Evolutionary conservation across 2,888 invertebrate genomes (phyloP).

Genomic region (Atethmia centrago): DNA sequence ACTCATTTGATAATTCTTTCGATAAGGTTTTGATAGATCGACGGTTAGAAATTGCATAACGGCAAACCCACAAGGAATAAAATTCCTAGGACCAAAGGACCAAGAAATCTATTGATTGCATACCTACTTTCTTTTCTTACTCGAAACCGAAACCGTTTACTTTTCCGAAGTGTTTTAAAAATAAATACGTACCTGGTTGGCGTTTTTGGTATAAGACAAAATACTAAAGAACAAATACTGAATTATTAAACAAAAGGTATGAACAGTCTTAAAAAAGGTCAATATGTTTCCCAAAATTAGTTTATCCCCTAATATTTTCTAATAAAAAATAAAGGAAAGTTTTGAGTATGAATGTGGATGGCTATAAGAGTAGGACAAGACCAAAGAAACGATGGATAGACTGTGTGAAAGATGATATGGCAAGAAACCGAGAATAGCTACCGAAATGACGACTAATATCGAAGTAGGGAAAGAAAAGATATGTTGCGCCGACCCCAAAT

Average conservation of each 20-base stretch:
- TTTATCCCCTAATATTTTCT: not conserved
- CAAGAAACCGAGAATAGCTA: too few relatives aligned
- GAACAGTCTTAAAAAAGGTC: not conserved
- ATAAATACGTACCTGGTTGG: not conserved
- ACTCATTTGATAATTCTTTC: constrained; percentile 59
- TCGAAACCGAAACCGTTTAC: not conserved
- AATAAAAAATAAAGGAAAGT: not conserved
- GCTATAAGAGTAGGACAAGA: too few relatives aligned
- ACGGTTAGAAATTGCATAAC: constrained; percentile 47
- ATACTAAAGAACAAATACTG: not conserved
- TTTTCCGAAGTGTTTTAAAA: not conserved
- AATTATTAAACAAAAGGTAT: not conserved
- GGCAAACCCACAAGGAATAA: not conserved
- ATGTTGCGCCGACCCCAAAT: too few relatives aligned
- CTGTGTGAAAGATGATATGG: too few relatives aligned
- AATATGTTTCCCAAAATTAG: not conserved
- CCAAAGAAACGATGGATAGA: too few relatives aligned
- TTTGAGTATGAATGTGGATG: too few relatives aligned
- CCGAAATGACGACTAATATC: too few relatives aligned
- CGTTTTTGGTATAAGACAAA: not conserved
- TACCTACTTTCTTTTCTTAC: not conserved
- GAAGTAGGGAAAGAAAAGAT: too few relatives aligned
- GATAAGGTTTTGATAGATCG: constrained; percentile 64
- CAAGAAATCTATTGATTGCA: constrained; percentile 17
- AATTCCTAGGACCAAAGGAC: constrained; percentile 18